Evolutionary conservation across 2,113 vertebrate genomes (phyloP).

Genomic region (Capreolus pygargus): DNA sequence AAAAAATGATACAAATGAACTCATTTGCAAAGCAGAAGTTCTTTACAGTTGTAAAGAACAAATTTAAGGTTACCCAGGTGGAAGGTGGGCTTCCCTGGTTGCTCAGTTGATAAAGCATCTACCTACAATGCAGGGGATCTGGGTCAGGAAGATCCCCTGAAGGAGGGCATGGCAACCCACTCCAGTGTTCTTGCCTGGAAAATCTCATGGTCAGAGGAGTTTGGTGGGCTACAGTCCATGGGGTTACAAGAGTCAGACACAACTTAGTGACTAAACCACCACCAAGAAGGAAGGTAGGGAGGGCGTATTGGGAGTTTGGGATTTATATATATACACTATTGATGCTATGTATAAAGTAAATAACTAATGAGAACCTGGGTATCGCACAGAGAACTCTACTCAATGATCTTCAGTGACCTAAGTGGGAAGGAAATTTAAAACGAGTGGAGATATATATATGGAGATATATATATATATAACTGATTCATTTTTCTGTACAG

Average conservation of each 20-base stretch:
- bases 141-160: background rate
- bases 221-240: background rate
- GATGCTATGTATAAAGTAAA: background rate
- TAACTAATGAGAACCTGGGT: background rate
- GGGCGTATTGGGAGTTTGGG: background rate
- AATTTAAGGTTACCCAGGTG: background rate
- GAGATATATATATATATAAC: background rate
- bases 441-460: background rate
- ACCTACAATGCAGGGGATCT: background rate
- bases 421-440: background rate
- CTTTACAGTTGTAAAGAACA: background rate
- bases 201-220: background rate
- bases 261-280: background rate
- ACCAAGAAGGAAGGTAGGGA: background rate
- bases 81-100: background rate
- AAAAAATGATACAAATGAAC: background rate
- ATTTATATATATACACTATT: background rate
- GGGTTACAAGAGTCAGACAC: background rate
- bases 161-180: background rate
- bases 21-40: background rate
- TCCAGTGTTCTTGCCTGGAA: background rate
- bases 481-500: background rate
- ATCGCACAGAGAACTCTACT: background rate
- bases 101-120: background rate
- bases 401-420: background rate